phyloP scores from a whole-genome alignment of 2,888 invertebrate species.

The Xanthorhoe designata region DNA sequence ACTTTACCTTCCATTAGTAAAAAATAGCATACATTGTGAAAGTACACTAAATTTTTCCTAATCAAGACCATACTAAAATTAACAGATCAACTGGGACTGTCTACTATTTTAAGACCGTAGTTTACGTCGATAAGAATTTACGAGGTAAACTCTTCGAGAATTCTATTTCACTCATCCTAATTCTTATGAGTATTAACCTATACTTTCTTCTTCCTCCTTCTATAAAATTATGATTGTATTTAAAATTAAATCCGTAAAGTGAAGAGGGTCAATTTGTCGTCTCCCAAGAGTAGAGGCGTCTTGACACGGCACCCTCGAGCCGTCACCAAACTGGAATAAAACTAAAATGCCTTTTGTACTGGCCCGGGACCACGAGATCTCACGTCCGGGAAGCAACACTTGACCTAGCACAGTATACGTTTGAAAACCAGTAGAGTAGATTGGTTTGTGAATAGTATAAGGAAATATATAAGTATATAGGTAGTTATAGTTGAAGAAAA shows the following conservation, averaged over 20 bases:
- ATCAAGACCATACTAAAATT: no score
- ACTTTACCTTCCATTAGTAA: neutral
- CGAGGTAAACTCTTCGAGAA: no score
- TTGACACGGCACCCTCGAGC: slow-evolving; percentile 62
- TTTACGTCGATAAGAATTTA: no score
- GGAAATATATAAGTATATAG: no score
- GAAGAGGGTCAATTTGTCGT: slow-evolving; percentile 46
- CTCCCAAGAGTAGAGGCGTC: slow-evolving; percentile 34
- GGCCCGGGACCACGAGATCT: slow-evolving; percentile 56
- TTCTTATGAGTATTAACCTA: neutral
- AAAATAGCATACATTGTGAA: neutral
- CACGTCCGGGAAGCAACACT: slow-evolving; percentile 82
- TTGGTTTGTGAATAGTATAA: neutral
- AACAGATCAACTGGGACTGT: no score
- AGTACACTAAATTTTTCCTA: neutral
- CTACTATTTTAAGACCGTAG: no score
- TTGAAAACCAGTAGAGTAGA: slow-evolving; percentile 12
- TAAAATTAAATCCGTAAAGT: slow-evolving; percentile 37
- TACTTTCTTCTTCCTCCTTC: no score
- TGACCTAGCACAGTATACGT: slow-evolving; percentile 64
- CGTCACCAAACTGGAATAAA: slow-evolving; percentile 66
- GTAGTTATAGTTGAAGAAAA: no score
- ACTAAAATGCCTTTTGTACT: slow-evolving; percentile 70
- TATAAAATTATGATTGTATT: neutral
- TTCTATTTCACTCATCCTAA: no score